Conservation (phyloP, 1,140 invertebrate species). For the Cydia fagiglandana region DNA sequence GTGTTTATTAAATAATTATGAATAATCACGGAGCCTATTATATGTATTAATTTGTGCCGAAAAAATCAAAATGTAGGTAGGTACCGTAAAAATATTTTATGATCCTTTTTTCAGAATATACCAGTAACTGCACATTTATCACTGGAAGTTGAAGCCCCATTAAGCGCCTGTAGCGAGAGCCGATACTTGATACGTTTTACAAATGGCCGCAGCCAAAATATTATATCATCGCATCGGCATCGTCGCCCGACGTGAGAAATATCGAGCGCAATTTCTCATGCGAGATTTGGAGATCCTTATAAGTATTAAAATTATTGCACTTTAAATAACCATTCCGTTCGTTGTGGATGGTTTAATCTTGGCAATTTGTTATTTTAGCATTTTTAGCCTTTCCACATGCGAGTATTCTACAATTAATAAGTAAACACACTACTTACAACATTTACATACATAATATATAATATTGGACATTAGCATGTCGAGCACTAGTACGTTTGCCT, state of each 20-base stretch:
- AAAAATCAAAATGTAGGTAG: too few species aligned
- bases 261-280: slow-evolving; percentile 13
- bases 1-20: too few species aligned
- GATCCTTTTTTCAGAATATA: background rate
- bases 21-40: too few species aligned
- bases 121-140: slow-evolving; percentile 12
- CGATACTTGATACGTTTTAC: slow-evolving; percentile 18
- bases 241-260: slow-evolving; percentile 15
- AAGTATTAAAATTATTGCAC: background rate
- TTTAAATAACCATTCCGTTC: background rate
- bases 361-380: background rate
- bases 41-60: too few species aligned
- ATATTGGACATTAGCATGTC: too few species aligned
- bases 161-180: background rate
- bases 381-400: background rate
- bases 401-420: too few species aligned
- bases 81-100: background rate
- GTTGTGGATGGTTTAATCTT: background rate
- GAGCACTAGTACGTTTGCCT: too few species aligned
- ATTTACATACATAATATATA: too few species aligned
- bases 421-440: too few species aligned
- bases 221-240: slow-evolving; percentile 23
- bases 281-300: slow-evolving; percentile 1
- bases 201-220: slow-evolving; percentile 23
- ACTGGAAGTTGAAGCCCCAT: background rate